Base-by-base conservation (phyloP, 2,888 invertebrate genomes). In the Venusia cambrica region DNA sequence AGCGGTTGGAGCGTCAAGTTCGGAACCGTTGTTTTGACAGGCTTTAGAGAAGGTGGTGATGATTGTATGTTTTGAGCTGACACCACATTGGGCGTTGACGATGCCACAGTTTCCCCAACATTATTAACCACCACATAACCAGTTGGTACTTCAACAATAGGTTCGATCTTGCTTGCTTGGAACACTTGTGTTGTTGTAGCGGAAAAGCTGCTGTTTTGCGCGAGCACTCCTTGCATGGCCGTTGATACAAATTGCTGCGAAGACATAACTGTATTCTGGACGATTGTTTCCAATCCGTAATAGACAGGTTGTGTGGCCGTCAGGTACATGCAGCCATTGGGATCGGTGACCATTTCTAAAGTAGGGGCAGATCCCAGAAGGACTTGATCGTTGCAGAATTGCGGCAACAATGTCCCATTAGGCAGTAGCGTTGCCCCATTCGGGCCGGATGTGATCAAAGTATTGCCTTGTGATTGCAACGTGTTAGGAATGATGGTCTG, bases 261-360 rank as follows among this genome's bases (percentile, higher is more conserved):
- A n/a, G 94, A 94, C 94, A 95, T 94, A 0, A 95, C 94, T 2
- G 95, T 95, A 60, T 95, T 95, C 71, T 94, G 94, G 1, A 95
- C 95, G 32, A 95, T 94, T 0, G 95, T 95, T 77, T 95, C 95
- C 45, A 95, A 84, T 0, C 94, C 94, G 55, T 94, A 94, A 58
- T 94, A 94, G 57, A 95, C 91, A 2, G 94, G 94, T 54, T 93
- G 93, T 6, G 92, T 91, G 1, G 91, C 87, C 20, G 90, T 84
- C 34, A 91, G 65, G 58, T 91, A 88, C 76, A 91, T 89, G 45
- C 88, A 88, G 2, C 88, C 88, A 22, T 83, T 79, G 14, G 83
- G 89, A 64, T 91, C 89, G 5, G 90, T 88, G 5, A 90, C 90
- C 89, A 91, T 90, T 69, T 91, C 91, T 29, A 91, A 62, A 0